Conservation (phyloP, 2,113 vertebrate species). For the Alces alces region DNA sequence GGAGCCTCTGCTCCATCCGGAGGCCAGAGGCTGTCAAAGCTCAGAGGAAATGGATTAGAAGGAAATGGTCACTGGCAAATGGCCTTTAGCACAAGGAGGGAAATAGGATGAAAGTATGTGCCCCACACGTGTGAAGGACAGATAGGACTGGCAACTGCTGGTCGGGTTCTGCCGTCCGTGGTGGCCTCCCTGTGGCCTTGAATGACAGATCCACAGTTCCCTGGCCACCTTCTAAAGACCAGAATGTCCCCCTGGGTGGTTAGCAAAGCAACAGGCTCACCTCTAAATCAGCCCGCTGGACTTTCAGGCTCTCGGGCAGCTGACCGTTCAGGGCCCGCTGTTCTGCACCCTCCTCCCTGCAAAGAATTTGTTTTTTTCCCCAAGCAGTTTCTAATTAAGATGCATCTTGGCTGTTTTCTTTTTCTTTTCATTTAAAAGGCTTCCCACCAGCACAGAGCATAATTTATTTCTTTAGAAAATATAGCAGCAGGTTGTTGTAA, state of each 20-base stretch:
- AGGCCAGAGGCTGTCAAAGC: not conserved
- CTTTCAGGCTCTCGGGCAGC: not conserved
- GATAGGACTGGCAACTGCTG: not conserved
- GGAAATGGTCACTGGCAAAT: not conserved
- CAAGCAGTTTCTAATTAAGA: constrained; percentile 59
- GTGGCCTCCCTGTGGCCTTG: not conserved
- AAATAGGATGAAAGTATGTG: constrained; percentile 51
- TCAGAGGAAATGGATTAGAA: not conserved
- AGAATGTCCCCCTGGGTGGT: constrained; percentile 10
- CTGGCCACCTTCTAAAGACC: constrained; percentile 3
- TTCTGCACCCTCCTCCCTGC: not conserved
- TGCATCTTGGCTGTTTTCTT: constrained; percentile 40
- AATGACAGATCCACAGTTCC: not conserved
- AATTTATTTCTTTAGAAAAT: constrained; percentile 66
- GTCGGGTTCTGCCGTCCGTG: not conserved
- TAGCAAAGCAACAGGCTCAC: constrained; percentile 20
- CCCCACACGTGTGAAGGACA: not conserved
- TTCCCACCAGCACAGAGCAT: constrained; percentile 28
- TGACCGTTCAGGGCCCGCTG: fast-evolving
- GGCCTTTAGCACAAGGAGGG: not conserved
- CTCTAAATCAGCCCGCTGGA: not conserved
- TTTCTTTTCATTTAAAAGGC: constrained; percentile 37
- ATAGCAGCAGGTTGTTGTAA: constrained; percentile 51
- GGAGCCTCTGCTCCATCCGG: not conserved
- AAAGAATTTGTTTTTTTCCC: not conserved